Evolutionary conservation across 2,113 vertebrate species (phyloP).

Genomic region (Burhinus bistriatus): DNA sequence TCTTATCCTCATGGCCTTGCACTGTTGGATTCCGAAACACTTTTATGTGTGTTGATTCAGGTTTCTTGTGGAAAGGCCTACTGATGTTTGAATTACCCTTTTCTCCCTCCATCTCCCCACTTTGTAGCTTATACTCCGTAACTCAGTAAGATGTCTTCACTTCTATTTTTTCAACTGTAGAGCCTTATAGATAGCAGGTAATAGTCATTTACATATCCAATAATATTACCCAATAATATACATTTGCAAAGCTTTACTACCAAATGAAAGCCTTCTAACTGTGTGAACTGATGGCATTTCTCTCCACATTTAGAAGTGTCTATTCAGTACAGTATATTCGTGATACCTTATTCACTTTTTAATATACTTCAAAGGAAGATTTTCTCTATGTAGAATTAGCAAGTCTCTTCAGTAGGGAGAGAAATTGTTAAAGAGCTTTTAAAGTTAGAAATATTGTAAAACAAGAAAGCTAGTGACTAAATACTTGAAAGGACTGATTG

Average conservation of each 20-base stretch:
- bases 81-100: not conserved
- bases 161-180: not conserved
- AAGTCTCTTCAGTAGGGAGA: not conserved
- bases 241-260: not conserved
- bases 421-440: not conserved
- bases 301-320: not conserved
- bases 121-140: not conserved
- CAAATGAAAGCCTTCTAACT: not conserved
- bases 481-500: not conserved
- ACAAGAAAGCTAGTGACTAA: not conserved
- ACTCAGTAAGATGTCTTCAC: not conserved
- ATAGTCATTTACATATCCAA: not conserved
- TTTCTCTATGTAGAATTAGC: not conserved
- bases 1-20: not conserved
- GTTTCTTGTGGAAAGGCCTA: not conserved
- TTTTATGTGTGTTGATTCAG: not conserved
- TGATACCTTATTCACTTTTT: not conserved
- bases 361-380: not conserved
- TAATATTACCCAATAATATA: not conserved
- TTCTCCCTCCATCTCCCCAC: not conserved
- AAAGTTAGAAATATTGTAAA: not conserved
- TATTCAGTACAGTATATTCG: not conserved
- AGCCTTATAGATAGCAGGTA: not conserved
- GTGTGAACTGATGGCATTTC: not conserved
- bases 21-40: not conserved